phyloP scores from a whole-genome alignment of 2,113 vertebrate species.

The Numida meleagris region DNA sequence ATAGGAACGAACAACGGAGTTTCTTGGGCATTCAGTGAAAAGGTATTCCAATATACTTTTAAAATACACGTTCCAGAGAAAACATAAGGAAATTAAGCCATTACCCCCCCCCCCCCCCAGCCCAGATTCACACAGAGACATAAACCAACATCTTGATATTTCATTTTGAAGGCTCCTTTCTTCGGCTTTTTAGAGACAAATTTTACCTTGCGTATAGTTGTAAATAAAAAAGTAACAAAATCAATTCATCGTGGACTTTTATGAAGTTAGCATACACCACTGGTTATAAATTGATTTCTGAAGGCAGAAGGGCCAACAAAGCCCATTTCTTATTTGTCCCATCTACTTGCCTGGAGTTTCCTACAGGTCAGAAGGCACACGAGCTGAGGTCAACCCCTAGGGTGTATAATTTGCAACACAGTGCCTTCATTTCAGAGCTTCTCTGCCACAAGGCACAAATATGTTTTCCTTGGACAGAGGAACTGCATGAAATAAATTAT shows the following conservation, averaged over 20 bases:
- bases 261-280: neutral
- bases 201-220: neutral
- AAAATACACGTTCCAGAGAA: conserved; percentile 40
- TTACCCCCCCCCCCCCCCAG: neutral
- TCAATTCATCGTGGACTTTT: neutral
- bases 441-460: conserved; percentile 71
- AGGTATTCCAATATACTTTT: conserved; percentile 56
- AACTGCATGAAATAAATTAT: conserved; percentile 80
- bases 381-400: conserved; percentile 65
- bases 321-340: conserved; percentile 61
- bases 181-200: conserved; percentile 30
- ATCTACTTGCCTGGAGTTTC: neutral
- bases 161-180: conserved; percentile 63
- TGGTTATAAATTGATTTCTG: conserved; percentile 69
- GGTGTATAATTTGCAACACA: conserved; percentile 70
- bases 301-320: conserved; percentile 44
- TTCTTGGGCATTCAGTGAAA: neutral
- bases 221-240: neutral
- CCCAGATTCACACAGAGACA: conserved; percentile 54
- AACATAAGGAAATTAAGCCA: conserved; percentile 24
- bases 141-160: conserved; percentile 58
- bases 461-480: conserved; percentile 81
- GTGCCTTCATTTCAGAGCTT: conserved; percentile 71
- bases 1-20: neutral
- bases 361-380: conserved; percentile 71